A percentile compares a stretch with the other conserved stretches of the same genome.
phyloP scores from a whole-genome alignment of 2,888 invertebrate species.

The Mantis religiosa region DNA sequence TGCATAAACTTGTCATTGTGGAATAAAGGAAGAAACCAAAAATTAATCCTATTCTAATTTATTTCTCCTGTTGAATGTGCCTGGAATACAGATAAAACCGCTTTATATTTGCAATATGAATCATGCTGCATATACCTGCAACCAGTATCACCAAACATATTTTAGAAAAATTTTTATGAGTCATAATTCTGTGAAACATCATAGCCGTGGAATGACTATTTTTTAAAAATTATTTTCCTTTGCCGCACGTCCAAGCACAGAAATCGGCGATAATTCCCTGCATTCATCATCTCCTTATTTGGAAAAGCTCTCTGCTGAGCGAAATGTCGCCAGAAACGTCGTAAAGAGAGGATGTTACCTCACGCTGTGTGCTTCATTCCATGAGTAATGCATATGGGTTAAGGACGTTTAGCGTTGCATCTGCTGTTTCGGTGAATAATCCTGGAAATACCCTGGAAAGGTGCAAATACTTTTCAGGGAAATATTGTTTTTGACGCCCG shows the following conservation, averaged over 20 bases:
- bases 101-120: too few species aligned
- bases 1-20: too few species aligned
- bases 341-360: background rate
- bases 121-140: too few species aligned
- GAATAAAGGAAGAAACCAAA: too few species aligned
- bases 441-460: background rate
- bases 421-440: background rate
- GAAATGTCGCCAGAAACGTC: background rate
- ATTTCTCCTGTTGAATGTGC: too few species aligned
- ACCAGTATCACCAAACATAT: too few species aligned
- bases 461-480: background rate
- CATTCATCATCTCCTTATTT: conserved; percentile 2
- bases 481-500: background rate
- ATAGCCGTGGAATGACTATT: too few species aligned
- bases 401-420: background rate
- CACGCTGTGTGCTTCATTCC: background rate
- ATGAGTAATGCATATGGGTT: background rate
- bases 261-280: background rate
- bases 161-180: too few species aligned
- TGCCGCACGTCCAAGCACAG: background rate
- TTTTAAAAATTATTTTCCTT: background rate
- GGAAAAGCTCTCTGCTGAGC: background rate
- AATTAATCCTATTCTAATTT: too few species aligned
- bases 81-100: too few species aligned
- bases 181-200: too few species aligned